Percentiles rank a stretch among this genome's conserved stretches.
Conservation (phyloP, 92 coral and sea anemone species). For the Isaurus tuberculatus region DNA sequence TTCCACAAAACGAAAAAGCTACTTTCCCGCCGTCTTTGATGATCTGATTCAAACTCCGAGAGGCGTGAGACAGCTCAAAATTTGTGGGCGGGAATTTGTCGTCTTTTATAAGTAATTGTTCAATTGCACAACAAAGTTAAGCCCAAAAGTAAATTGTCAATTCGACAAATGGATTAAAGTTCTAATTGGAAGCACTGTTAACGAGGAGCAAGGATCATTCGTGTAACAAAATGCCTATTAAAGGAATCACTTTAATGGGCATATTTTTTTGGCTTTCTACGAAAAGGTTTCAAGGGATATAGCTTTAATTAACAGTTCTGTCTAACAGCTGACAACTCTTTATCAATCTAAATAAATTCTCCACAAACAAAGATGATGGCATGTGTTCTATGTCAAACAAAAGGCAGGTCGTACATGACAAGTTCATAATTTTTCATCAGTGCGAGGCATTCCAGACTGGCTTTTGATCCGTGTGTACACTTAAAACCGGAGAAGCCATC, state of each 20-base stretch:
- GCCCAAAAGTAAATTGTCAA: constrained; percentile 80
- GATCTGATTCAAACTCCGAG: constrained; percentile 71
- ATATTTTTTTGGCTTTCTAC: constrained; percentile 84
- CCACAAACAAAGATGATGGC: constrained; percentile 98
- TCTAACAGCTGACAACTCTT: constrained; percentile 94
- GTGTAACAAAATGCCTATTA: constrained; percentile 69
- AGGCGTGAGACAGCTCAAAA: constrained; percentile 85
- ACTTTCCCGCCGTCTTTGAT: constrained; percentile 73
- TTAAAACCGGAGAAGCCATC: constrained; percentile 92
- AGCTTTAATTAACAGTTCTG: constrained; percentile 95
- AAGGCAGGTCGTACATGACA: constrained; percentile 91
- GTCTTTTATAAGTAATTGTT: constrained; percentile 75
- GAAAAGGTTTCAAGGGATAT: constrained; percentile 90
- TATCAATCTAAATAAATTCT: constrained; percentile 99
- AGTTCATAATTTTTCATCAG: constrained; percentile 85
- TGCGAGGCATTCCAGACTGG: constrained; percentile 88
- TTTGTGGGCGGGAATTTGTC: constrained; percentile 84
- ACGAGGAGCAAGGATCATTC: constrained; percentile 79
- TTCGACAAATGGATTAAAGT: constrained; percentile 82
- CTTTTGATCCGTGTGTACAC: constrained; percentile 84
- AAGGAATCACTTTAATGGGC: constrained; percentile 78
- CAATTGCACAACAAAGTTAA: constrained; percentile 79
- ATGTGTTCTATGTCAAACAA: constrained; percentile 97
- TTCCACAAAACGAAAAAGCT: constrained; percentile 3
- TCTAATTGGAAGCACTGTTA: constrained; percentile 90